These are phyloP conservation scores for Ammodramus savannarum DNA, from an alignment of 2,113 vertebrate species.

Conservation along the genomic window DNA sequence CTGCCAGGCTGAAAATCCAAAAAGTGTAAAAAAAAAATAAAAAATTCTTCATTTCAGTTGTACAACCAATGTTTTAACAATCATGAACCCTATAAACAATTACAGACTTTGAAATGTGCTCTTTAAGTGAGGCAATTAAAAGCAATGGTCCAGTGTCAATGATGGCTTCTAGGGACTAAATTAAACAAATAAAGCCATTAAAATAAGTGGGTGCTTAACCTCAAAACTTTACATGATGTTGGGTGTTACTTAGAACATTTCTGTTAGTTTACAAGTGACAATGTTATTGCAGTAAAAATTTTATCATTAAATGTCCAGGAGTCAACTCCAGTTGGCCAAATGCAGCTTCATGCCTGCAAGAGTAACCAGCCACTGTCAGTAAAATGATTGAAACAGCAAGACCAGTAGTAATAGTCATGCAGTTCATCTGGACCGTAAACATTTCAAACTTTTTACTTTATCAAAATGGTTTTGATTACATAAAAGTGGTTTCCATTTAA, in stretches of 20 bases:
- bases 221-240: constrained; percentile 23
- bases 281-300: constrained; percentile 26
- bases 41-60: background rate
- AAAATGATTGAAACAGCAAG: background rate
- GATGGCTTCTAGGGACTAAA: background rate
- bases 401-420: background rate
- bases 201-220: constrained; percentile 54
- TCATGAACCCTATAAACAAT: background rate
- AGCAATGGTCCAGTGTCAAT: constrained; percentile 13
- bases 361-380: background rate
- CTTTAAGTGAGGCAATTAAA: constrained; percentile 56
- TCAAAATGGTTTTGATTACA: background rate
- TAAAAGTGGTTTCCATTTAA: background rate
- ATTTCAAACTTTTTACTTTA: background rate
- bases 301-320: constrained; percentile 47
- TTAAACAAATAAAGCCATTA: constrained; percentile 62
- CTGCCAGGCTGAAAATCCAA: background rate
- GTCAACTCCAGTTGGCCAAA: background rate
- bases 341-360: background rate
- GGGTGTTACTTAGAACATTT: constrained; percentile 13
- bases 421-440: background rate
- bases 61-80: background rate
- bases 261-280: background rate
- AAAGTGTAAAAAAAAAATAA: background rate
- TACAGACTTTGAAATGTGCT: constrained; percentile 39